Evolutionary conservation across 2,797 vertebrate species (phyloP).

Genomic region (Thripadectes ignobilis): DNA sequence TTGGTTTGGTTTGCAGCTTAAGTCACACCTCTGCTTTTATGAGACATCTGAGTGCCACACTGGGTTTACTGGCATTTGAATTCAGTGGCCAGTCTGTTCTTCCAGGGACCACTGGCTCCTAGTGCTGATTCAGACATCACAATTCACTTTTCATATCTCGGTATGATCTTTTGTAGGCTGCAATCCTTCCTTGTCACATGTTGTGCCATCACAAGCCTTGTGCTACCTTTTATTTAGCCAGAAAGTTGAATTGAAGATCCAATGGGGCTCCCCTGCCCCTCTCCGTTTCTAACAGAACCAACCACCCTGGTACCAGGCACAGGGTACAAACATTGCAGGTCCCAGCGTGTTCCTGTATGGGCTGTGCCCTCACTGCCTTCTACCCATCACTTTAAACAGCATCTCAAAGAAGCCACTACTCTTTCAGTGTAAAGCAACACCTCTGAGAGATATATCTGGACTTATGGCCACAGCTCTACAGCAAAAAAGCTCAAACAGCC

Average conservation of each 20-base stretch:
- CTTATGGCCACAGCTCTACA: background rate
- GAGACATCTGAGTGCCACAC: fast-evolving
- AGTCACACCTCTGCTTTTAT: background rate
- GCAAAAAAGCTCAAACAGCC: background rate
- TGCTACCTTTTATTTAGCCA: background rate
- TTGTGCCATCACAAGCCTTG: background rate
- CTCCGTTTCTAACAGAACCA: background rate
- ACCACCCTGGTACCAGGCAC: background rate
- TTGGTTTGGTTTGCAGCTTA: background rate
- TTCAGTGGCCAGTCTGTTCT: background rate
- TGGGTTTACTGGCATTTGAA: background rate
- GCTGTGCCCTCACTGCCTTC: background rate
- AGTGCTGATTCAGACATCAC: background rate
- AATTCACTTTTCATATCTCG: background rate
- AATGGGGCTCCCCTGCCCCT: background rate
- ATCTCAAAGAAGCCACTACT: background rate
- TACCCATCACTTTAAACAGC: background rate
- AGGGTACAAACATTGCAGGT: background rate
- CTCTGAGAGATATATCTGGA: background rate
- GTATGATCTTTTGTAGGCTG: background rate
- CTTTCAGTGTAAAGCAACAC: background rate
- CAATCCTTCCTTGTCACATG: background rate
- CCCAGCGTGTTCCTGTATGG: background rate
- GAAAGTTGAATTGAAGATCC: background rate
- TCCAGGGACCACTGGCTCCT: background rate